phyloP scores from a whole-genome alignment of 2,797 vertebrate species.

The Meda fulgida region DNA sequence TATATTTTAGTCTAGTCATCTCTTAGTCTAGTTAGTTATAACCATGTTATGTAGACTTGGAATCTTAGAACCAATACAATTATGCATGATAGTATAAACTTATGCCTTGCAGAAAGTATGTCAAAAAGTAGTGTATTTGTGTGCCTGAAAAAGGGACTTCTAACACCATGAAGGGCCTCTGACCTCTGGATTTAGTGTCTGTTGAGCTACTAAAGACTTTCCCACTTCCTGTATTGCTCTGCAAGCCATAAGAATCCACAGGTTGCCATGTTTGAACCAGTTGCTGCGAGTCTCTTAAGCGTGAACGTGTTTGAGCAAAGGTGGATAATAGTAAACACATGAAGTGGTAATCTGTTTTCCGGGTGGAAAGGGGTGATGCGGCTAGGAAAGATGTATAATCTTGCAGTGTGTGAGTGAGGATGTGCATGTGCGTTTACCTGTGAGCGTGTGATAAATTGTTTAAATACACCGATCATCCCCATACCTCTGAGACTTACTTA shows the following conservation, averaged over 20 bases:
- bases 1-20: neutral
- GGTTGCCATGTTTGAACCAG: conserved; percentile 67
- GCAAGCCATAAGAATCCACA: conserved; percentile 66
- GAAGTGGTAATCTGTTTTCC: conserved; percentile 67
- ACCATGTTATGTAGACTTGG: neutral
- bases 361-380: conserved; percentile 44
- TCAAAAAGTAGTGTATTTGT: neutral
- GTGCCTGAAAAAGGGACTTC: neutral
- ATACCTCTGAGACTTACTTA: conserved; percentile 53
- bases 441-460: conserved; percentile 1
- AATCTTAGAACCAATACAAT: neutral
- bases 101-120: neutral
- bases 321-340: conserved; percentile 75
- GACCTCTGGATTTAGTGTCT: conserved; percentile 16
- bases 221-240: conserved; percentile 23
- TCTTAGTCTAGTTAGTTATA: neutral
- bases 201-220: conserved; percentile 42
- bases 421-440: conserved; percentile 28
- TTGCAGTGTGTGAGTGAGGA: neutral
- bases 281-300: conserved; percentile 67
- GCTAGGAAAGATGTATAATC: neutral
- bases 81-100: neutral
- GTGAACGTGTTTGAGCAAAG: conserved; percentile 60
- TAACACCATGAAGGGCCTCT: neutral
- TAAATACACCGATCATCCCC: conserved; percentile 32